Evolutionary conservation across 2,113 vertebrate genomes (phyloP).

Genomic region (Perccottus glenii): DNA sequence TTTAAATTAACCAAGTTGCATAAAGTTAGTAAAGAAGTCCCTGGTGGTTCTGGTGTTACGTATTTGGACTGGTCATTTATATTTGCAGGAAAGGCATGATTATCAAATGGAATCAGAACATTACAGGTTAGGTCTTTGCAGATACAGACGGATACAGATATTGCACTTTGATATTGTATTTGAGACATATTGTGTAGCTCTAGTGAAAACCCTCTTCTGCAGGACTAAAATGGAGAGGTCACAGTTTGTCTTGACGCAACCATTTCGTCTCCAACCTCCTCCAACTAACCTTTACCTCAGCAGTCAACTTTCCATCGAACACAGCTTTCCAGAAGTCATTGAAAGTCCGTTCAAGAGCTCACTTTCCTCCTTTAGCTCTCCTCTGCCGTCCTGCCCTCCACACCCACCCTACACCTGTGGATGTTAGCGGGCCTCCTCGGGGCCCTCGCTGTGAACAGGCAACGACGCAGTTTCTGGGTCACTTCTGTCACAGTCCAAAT

Average conservation of each 20-base stretch:
- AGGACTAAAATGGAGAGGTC: conserved; percentile 36
- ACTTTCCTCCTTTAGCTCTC: background rate
- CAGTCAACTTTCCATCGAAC: conserved; percentile 34
- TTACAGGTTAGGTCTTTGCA: too few relatives aligned
- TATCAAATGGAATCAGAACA: too few relatives aligned
- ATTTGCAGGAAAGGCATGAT: too few relatives aligned
- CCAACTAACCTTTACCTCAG: conserved; percentile 32
- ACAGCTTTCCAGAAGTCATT: conserved; percentile 64
- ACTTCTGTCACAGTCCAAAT: conserved; percentile 74
- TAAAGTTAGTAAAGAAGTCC: too few relatives aligned
- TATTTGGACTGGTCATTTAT: too few relatives aligned
- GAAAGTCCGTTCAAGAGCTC: conserved; percentile 6
- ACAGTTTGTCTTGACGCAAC: conserved; percentile 69
- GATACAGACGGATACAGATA: too few relatives aligned
- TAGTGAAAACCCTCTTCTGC: too few relatives aligned
- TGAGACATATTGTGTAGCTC: too few relatives aligned
- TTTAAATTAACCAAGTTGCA: too few relatives aligned
- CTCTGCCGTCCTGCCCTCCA: conserved; percentile 27
- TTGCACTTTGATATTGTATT: too few relatives aligned
- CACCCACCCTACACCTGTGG: conserved; percentile 30
- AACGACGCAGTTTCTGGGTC: conserved; percentile 73
- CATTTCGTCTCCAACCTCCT: conserved; percentile 37
- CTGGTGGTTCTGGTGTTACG: too few relatives aligned
- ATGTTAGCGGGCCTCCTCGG: conserved; percentile 31
- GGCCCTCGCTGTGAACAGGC: conserved; percentile 56